Percentiles rank a stretch among this genome's conserved stretches.
Evolutionary conservation across 2,113 vertebrate genomes (phyloP).

Genomic region (Dolichallabes microphthalmus): DNA sequence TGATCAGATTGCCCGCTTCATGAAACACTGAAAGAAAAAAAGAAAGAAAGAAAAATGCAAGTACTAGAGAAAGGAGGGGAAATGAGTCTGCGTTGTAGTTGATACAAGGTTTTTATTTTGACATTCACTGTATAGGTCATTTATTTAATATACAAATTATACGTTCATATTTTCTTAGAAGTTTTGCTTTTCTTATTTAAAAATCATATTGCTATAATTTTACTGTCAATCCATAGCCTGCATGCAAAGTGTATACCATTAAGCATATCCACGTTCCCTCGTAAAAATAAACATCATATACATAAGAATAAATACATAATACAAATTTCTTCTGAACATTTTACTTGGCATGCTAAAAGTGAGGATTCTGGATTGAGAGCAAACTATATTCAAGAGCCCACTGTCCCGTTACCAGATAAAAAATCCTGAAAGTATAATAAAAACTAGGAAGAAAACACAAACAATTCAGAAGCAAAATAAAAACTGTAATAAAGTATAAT

Average conservation of each 20-base stretch:
- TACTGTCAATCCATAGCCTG: constrained; percentile 44
- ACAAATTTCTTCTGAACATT: constrained; percentile 28
- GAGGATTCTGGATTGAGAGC: constrained; percentile 44
- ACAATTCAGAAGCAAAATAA: constrained; percentile 34
- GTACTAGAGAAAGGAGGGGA: too few species aligned
- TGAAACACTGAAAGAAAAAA: neutral
- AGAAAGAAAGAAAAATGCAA: neutral
- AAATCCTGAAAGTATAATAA: constrained; percentile 22
- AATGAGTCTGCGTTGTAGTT: neutral
- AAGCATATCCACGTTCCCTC: constrained; percentile 29
- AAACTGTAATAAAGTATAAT: constrained; percentile 36
- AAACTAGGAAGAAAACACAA: neutral
- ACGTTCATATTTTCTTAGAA: constrained; percentile 44
- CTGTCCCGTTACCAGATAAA: constrained; percentile 22
- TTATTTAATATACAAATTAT: constrained; percentile 48
- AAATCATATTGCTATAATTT: constrained; percentile 52
- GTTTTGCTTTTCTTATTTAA: constrained; percentile 42
- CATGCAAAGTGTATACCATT: constrained; percentile 48
- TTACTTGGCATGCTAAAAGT: constrained; percentile 38
- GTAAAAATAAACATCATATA: constrained; percentile 43
- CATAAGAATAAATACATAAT: constrained; percentile 36
- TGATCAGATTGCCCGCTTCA: too few species aligned
- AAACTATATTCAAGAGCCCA: constrained; percentile 16
- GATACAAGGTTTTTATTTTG: constrained; percentile 40
- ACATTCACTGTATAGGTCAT: constrained; percentile 25